Conservation (phyloP, 2,113 vertebrate species). For the Oryzias melastigma region DNA sequence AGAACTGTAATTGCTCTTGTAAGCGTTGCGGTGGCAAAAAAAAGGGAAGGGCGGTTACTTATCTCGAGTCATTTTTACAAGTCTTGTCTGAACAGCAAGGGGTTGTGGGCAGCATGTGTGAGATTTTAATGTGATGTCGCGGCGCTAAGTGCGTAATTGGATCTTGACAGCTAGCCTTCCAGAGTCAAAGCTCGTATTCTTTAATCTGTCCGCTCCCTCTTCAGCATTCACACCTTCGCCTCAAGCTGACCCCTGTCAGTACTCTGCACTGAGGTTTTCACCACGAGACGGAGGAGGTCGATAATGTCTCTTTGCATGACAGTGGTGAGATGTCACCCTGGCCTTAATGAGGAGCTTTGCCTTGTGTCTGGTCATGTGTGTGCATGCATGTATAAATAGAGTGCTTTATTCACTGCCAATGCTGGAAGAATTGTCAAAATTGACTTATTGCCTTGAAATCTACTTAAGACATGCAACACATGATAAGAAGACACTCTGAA, state of each 20-base stretch:
- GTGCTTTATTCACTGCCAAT: no score
- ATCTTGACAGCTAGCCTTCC: conserved; percentile 36
- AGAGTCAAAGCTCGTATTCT: conserved; percentile 25
- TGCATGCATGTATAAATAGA: not conserved
- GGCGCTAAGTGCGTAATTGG: conserved; percentile 6
- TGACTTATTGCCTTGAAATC: no score
- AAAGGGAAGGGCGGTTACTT: conserved; percentile 16
- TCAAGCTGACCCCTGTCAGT: conserved; percentile 51
- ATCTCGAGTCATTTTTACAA: conserved; percentile 23
- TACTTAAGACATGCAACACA: no score
- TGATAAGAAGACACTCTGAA: no score
- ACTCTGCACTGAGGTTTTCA: conserved; percentile 28
- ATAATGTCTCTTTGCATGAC: conserved; percentile 55
- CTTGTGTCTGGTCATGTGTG: conserved; percentile 15
- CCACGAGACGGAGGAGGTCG: conserved; percentile 43
- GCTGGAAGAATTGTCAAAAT: no score
- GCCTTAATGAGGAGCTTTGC: conserved; percentile 31
- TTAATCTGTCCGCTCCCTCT: conserved; percentile 38
- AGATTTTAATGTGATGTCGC: conserved; percentile 16
- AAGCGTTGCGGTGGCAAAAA: conserved; percentile 6
- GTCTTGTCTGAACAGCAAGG: not conserved
- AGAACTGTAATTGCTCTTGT: conserved; percentile 45
- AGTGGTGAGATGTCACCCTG: conserved; percentile 27
- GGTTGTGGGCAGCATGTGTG: not conserved
- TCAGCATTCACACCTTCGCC: conserved; percentile 39